Base-by-base conservation (phyloP, 2,113 vertebrate species). In the Alligator sinensis region DNA sequence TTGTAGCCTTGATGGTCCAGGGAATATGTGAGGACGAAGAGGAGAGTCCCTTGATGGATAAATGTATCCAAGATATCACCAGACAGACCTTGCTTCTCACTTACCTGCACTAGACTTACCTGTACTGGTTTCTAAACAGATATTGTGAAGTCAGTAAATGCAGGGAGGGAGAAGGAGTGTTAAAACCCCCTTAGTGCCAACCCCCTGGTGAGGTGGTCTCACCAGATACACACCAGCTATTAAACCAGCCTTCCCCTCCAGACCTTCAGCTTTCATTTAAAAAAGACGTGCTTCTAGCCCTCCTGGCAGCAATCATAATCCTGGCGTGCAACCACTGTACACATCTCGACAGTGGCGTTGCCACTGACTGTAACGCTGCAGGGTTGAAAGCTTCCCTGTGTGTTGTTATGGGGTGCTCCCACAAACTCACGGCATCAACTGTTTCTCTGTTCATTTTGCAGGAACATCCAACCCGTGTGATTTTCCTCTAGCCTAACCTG, bases 221-320 rank as follows among this genome's bases (percentile, higher is more conserved):
- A 59, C 12, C 76, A 30, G 76, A 58, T 77, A 30, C 17, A 7
- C 25, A 47, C 8, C 27, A 64, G 63, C 11, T 27, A 28, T 27
- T 27, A 64, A 76, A 55, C 28, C 16, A 38, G 17, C 55, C 19
- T n/a, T 30, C 57, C 82, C 79, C 27, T 1, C 0, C 24, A 19
- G 13, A 68, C 10, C 4, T 2, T 28, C 30, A 86, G 28, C 13
- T n/a, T 2, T 30, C n/a, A 68, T 9, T 15, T 85, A 60, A 63
- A 64, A 64, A 28, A 27, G 27, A 27, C 66, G 47, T n/a, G 64
- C 18, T 21, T 4, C 12, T 77, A 59, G 28, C n/a, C 18, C 55
- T 77, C 75, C 17, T n/a, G 55, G 21, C 57, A 19, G 5, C 0
- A 2, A 9, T 1, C 7, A 12, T 61, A 64, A 22, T 34, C 1